phyloP scores from a whole-genome alignment of 1,140 invertebrate genomes.

The Calycopis cecrops region DNA sequence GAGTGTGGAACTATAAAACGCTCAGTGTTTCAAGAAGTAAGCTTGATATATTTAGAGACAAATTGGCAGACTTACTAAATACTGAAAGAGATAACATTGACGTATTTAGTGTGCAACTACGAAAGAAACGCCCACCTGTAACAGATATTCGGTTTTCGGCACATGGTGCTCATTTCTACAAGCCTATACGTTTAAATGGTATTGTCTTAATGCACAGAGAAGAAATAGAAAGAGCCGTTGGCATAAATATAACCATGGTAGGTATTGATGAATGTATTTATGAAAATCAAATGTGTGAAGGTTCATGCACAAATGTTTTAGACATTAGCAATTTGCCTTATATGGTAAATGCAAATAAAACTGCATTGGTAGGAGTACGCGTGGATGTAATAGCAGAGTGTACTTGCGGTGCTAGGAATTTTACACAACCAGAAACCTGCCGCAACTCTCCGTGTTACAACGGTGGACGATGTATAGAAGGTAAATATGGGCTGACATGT shows the following conservation, averaged over 20 bases:
- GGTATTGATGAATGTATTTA: slow-evolving; percentile 98
- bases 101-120: slow-evolving; percentile 94
- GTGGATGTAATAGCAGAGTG: slow-evolving; percentile 93
- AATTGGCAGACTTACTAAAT: slow-evolving; percentile 88
- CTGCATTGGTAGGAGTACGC: slow-evolving; percentile 93
- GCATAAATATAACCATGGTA: slow-evolving; percentile 97
- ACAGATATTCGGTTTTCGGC: slow-evolving; percentile 96
- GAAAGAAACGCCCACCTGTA: slow-evolving; percentile 89
- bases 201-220: slow-evolving; percentile 95
- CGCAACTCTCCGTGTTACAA: slow-evolving; percentile 94
- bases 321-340: slow-evolving; percentile 93
- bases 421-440: slow-evolving; percentile 92
- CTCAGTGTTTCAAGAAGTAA: slow-evolving; percentile 90
- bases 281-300: slow-evolving; percentile 96
- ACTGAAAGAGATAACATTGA: slow-evolving; percentile 93
- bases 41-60: slow-evolving; percentile 90
- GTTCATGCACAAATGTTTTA: slow-evolving; percentile 94
- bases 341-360: slow-evolving; percentile 97
- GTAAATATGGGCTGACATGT: slow-evolving; percentile 89
- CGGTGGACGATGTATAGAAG: slow-evolving; percentile 94
- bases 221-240: slow-evolving; percentile 94
- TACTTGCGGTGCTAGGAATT: slow-evolving; percentile 93
- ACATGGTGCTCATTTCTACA: slow-evolving; percentile 96
- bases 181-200: slow-evolving; percentile 94
- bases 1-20: slow-evolving; percentile 93